These are phyloP conservation scores for Tricholauxania praeusta DNA, from an alignment of 2,888 invertebrate genomes.

Conservation along the genomic window DNA sequence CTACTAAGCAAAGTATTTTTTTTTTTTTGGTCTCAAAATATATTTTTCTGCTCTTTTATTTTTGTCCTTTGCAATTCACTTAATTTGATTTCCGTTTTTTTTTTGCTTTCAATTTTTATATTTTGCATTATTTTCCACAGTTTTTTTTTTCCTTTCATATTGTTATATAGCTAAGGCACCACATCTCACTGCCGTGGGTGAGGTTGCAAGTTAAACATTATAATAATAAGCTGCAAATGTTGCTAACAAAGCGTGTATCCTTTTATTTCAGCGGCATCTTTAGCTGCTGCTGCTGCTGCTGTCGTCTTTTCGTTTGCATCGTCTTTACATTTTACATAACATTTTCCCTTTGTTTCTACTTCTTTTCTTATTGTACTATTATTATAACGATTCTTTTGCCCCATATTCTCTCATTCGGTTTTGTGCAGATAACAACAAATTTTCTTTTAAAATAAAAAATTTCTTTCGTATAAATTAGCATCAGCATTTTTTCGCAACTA, in stretches of 20 bases:
- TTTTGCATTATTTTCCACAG: conserved; percentile 21
- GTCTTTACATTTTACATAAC: background rate
- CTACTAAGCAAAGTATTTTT: too few relatives aligned
- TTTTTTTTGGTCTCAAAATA: too few relatives aligned
- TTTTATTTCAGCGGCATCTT: conserved; percentile 35
- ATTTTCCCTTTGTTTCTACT: conserved; percentile 1
- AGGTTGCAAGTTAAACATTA: conserved; percentile 23
- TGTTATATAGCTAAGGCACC: too few relatives aligned
- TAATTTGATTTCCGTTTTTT: conserved; percentile 28
- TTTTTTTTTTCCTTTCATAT: background rate
- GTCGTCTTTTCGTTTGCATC: background rate
- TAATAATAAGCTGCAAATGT: conserved; percentile 54
- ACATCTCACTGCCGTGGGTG: background rate
- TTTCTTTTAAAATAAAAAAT: conserved; percentile 1
- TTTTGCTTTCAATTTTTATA: conserved; percentile 15
- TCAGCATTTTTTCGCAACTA: conserved; percentile 27
- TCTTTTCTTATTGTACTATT: conserved; percentile 47
- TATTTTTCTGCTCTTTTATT: conserved; percentile 29
- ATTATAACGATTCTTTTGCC: conserved; percentile 52
- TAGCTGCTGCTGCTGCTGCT: conserved; percentile 33
- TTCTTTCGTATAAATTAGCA: conserved; percentile 29
- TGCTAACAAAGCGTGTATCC: conserved; percentile 47
- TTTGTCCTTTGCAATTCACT: conserved; percentile 38
- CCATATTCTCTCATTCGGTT: conserved; percentile 17
- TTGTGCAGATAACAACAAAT: conserved; percentile 37